Conservation (phyloP, 64 coral and sea anemone genomes). For the Orbicella faveolata region DNA sequence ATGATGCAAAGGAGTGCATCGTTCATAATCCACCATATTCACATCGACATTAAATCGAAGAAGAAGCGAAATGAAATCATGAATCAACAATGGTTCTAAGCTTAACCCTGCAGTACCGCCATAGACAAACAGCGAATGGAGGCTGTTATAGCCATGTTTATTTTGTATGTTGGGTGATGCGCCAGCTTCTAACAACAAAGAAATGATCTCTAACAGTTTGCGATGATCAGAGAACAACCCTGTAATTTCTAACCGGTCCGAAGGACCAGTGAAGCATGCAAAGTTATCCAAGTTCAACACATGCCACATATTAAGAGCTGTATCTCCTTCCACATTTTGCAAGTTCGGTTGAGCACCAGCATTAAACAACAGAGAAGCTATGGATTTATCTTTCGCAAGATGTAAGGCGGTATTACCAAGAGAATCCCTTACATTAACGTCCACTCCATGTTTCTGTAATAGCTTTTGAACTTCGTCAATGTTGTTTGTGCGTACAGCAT, state of each 20-base stretch:
- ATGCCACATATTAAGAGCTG: not conserved
- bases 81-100: not conserved
- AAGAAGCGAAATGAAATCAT: not conserved
- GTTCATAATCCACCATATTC: slow-evolving; percentile 41
- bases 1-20: slow-evolving; percentile 40
- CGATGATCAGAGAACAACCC: not conserved
- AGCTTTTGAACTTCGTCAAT: slow-evolving; percentile 1
- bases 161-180: slow-evolving; percentile 43
- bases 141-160: slow-evolving; percentile 16
- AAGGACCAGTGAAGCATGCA: too few relatives aligned
- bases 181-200: slow-evolving; percentile 35
- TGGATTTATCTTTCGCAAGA: not conserved
- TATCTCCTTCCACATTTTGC: slow-evolving; percentile 39
- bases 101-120: slow-evolving; percentile 31
- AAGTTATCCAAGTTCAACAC: not conserved
- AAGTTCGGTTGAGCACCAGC: slow-evolving; percentile 16
- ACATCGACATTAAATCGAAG: slow-evolving; percentile 31
- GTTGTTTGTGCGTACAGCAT: not conserved
- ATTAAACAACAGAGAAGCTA: not conserved
- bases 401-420: slow-evolving; percentile 38
- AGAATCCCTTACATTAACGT: slow-evolving; percentile 35
- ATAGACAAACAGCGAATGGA: slow-evolving; percentile 37
- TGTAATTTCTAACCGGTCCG: not conserved
- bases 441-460: slow-evolving; percentile 7
- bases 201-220: not conserved